These are phyloP conservation scores for Babylonia areolata DNA, from an alignment of 1,140 invertebrate species.

Conservation along the genomic window DNA sequence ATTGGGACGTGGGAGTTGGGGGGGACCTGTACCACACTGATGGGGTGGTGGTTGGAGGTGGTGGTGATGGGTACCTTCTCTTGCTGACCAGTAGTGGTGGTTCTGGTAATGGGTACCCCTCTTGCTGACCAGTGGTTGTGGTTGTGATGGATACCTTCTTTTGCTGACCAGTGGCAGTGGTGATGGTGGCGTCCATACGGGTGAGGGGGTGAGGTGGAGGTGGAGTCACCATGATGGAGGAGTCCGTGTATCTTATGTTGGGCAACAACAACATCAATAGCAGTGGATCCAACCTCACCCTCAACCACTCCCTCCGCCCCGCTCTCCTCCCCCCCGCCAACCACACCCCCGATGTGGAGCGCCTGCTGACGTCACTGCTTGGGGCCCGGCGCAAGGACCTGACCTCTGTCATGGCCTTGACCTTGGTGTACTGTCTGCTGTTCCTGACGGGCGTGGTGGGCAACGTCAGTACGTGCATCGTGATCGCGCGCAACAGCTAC, in stretches of 20 bases:
- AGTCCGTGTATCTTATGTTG: background rate
- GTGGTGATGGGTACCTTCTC: too few relatives aligned
- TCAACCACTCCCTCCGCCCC: background rate
- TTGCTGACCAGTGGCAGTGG: too few relatives aligned
- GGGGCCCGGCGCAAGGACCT: slow-evolving; percentile 54
- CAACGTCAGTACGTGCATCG: slow-evolving; percentile 69
- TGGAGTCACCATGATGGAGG: background rate
- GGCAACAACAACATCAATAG: background rate
- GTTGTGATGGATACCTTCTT: too few relatives aligned
- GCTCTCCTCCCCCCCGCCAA: background rate
- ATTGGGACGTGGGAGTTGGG: too few relatives aligned
- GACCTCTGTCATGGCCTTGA: slow-evolving; percentile 51
- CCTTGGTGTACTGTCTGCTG: slow-evolving; percentile 62
- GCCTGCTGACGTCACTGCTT: slow-evolving; percentile 41
- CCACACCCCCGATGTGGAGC: slow-evolving; percentile 27
- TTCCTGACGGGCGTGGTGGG: slow-evolving; percentile 67
- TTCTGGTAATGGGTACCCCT: too few relatives aligned
- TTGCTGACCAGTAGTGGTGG: too few relatives aligned
- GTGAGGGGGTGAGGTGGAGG: too few relatives aligned
- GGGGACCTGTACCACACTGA: too few relatives aligned
- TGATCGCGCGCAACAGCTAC: slow-evolving; percentile 75
- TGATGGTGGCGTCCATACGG: too few relatives aligned
- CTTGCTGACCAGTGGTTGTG: too few relatives aligned
- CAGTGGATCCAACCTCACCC: background rate
- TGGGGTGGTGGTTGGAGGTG: too few relatives aligned